Conservation (phyloP, 2,797 vertebrate genomes). For the Philypnodon macrostomus region DNA sequence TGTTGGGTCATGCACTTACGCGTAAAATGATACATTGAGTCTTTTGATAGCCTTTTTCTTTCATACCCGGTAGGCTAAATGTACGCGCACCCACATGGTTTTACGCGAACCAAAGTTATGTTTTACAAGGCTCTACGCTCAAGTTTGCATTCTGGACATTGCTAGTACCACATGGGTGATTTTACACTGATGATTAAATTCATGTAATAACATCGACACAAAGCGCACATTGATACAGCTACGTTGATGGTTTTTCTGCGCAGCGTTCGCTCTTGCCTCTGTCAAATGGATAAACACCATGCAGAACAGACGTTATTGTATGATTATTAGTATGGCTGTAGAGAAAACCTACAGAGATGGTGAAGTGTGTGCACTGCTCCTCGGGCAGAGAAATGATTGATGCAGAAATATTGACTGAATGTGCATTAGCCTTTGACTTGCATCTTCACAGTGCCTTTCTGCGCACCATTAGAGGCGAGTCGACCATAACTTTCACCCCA, state of each 20-base stretch:
- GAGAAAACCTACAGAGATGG: not conserved
- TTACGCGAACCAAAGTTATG: constrained; percentile 27
- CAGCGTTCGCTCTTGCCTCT: constrained; percentile 10
- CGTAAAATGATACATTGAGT: constrained; percentile 21
- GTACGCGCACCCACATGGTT: constrained; percentile 14
- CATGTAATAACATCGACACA: constrained; percentile 28
- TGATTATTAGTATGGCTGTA: constrained; percentile 6
- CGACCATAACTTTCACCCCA: constrained; percentile 16
- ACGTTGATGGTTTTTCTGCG: constrained; percentile 1
- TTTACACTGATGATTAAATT: constrained; percentile 32
- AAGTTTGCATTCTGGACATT: constrained; percentile 41
- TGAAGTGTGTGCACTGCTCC: not conserved
- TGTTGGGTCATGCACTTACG: constrained; percentile 3
- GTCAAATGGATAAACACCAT: constrained; percentile 11
- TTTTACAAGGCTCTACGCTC: not conserved
- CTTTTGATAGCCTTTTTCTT: not conserved
- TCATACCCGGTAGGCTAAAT: constrained; percentile 21
- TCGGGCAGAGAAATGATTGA: not conserved
- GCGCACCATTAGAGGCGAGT: constrained; percentile 2
- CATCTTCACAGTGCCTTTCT: not conserved
- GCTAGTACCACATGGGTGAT: constrained; percentile 4
- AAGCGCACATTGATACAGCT: constrained; percentile 23
- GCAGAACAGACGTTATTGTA: constrained; percentile 8
- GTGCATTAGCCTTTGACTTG: not conserved
- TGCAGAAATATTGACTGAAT: not conserved